A percentile compares a stretch with the other conserved stretches of the same genome.
Evolutionary conservation across 2,113 vertebrate species (phyloP).

Genomic region (Syngnathus typhle): DNA sequence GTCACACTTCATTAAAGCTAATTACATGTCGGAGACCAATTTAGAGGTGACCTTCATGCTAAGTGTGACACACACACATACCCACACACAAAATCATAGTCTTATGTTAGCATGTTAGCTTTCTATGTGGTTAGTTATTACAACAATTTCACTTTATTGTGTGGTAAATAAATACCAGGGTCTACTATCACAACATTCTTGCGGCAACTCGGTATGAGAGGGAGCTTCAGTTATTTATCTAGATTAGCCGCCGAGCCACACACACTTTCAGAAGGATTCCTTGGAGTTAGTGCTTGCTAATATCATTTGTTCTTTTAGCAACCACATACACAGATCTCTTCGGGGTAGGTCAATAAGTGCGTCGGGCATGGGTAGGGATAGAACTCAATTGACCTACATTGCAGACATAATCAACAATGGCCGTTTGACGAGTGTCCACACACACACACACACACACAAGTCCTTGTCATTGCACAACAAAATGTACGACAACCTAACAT

Average conservation of each 20-base stretch:
- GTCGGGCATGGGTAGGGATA: constrained; percentile 23
- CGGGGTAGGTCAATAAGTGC: constrained; percentile 43
- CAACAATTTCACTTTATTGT: too few relatives aligned
- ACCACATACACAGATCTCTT: background rate
- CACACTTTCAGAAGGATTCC: too few relatives aligned
- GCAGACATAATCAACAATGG: constrained; percentile 57
- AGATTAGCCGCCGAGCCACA: background rate
- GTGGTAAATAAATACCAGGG: too few relatives aligned
- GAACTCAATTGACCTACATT: constrained; percentile 57
- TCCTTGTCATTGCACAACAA: constrained; percentile 43
- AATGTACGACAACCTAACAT: constrained; percentile 37
- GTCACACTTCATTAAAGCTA: constrained; percentile 41
- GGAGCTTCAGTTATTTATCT: background rate
- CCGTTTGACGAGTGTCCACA: constrained; percentile 43
- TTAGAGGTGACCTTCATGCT: constrained; percentile 28
- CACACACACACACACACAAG: constrained; percentile 24
- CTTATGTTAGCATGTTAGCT: background rate
- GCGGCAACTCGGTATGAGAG: too few relatives aligned
- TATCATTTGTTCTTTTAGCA: background rate
- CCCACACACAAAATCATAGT: background rate
- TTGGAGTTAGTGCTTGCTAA: background rate
- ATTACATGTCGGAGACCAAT: constrained; percentile 29
- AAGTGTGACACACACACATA: constrained; percentile 11
- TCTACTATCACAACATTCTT: too few relatives aligned
- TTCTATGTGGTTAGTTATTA: too few relatives aligned